A percentile compares a stretch with the other conserved stretches of the same genome.
These are phyloP conservation scores for Manduca sexta DNA, from an alignment of 1,140 invertebrate species.

Conservation along the genomic window DNA sequence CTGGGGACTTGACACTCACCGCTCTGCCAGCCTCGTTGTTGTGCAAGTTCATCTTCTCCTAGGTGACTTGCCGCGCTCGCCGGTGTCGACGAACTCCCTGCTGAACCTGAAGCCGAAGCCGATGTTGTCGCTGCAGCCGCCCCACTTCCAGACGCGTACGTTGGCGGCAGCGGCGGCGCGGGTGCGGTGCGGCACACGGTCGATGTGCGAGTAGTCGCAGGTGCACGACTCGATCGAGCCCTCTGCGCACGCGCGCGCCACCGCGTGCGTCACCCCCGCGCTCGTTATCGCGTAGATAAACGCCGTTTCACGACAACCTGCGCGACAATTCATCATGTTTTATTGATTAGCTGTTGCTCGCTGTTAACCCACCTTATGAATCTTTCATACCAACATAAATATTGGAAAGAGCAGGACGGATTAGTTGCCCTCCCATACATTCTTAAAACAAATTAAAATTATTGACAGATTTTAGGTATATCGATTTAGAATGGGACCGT, in stretches of 20 bases:
- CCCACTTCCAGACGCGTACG: constrained; percentile 94
- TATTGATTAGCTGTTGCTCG: background rate
- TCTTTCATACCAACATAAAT: background rate
- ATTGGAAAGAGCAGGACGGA: no score
- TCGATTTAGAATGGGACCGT: background rate
- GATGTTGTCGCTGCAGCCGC: constrained; percentile 96
- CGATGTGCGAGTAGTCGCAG: constrained; percentile 91
- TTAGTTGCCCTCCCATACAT: no score
- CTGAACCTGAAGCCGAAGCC: constrained; percentile 95
- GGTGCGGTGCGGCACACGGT: constrained; percentile 74
- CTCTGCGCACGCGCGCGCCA: constrained; percentile 95
- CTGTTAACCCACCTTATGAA: background rate
- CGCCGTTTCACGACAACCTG: constrained; percentile 95
- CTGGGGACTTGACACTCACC: constrained; percentile 81
- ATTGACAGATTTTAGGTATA: background rate
- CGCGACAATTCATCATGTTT: background rate
- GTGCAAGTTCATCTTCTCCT: constrained; percentile 97
- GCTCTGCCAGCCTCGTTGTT: constrained; percentile 97
- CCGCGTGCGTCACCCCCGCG: constrained; percentile 94
- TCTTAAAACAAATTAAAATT: background rate
- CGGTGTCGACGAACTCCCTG: constrained; percentile 94
- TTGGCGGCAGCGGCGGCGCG: constrained; percentile 70
- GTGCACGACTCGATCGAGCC: constrained; percentile 96
- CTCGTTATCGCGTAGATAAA: constrained; percentile 98
- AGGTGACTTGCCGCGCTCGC: constrained; percentile 90